A percentile compares a stretch with the other conserved stretches of the same genome.
Conservation (phyloP, 2,113 vertebrate species). For the Carassius carassius region DNA sequence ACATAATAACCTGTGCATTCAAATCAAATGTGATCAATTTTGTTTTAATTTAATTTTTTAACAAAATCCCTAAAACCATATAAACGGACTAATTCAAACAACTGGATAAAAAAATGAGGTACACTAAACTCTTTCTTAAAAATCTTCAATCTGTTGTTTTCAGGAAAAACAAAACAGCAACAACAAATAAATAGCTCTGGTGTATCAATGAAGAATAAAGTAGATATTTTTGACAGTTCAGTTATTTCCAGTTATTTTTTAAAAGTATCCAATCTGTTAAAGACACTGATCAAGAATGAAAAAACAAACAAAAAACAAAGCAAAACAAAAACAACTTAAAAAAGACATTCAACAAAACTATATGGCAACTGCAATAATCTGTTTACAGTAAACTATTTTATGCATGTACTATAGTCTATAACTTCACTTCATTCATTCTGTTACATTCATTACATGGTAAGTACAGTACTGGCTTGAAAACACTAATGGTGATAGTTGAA, state of each 20-base stretch:
- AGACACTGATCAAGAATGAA: background rate
- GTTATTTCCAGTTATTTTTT: background rate
- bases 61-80: background rate
- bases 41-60: background rate
- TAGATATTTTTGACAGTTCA: background rate
- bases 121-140: background rate
- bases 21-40: background rate
- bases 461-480: constrained; percentile 1
- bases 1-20: background rate
- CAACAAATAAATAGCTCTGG: background rate
- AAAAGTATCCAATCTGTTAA: background rate
- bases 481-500: background rate
- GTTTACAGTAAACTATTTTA: background rate
- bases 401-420: background rate
- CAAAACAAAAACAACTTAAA: background rate
- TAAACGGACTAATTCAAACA: background rate
- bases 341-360: constrained; percentile 23
- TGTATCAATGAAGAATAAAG: background rate
- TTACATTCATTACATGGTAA: constrained; percentile 36
- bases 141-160: background rate
- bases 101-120: background rate
- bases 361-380: background rate
- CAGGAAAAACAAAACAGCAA: background rate
- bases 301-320: background rate
- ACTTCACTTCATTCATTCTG: constrained; percentile 14